A percentile compares a stretch with the other conserved stretches of the same genome.
Evolutionary conservation across 1,140 invertebrate species (phyloP).

Genomic region (Neocloeon triangulifer): DNA sequence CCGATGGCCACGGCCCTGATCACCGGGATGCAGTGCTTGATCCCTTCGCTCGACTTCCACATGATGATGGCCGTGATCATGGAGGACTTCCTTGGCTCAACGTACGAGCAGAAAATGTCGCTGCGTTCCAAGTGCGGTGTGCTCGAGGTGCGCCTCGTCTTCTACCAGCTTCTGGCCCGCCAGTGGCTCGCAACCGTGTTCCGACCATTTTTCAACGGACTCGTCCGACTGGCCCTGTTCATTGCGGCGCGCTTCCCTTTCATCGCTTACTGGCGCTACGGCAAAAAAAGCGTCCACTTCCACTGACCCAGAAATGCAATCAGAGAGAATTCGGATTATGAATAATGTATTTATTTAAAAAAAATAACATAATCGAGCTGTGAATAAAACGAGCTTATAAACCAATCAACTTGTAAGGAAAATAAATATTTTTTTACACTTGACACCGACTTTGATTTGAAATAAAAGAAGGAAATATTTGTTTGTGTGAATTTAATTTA

Average conservation of each 20-base stretch:
- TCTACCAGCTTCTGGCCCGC: constrained; percentile 11
- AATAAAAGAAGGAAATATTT: too few species aligned
- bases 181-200: constrained; percentile 18
- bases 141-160: background rate
- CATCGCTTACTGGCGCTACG: constrained; percentile 16
- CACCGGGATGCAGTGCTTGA: constrained; percentile 18
- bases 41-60: constrained; percentile 17
- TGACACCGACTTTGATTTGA: too few species aligned
- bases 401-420: too few species aligned
- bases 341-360: too few species aligned
- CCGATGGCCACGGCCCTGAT: constrained; percentile 20
- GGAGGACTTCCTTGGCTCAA: constrained; percentile 19
- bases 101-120: constrained; percentile 7
- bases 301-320: too few species aligned
- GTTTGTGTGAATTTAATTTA: too few species aligned
- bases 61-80: too few species aligned
- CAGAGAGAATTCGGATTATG: too few species aligned
- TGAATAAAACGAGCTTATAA: too few species aligned
- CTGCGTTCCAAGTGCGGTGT: background rate
- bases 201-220: constrained; percentile 17
- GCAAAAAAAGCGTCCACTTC: constrained; percentile 11
- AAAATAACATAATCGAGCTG: too few species aligned
- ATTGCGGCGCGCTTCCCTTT: constrained; percentile 17
- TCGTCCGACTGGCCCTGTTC: constrained; percentile 19
- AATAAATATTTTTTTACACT: too few species aligned